Evolutionary conservation across 2,888 invertebrate genomes (phyloP).

Genomic region (Caenorhabditis sp.): DNA sequence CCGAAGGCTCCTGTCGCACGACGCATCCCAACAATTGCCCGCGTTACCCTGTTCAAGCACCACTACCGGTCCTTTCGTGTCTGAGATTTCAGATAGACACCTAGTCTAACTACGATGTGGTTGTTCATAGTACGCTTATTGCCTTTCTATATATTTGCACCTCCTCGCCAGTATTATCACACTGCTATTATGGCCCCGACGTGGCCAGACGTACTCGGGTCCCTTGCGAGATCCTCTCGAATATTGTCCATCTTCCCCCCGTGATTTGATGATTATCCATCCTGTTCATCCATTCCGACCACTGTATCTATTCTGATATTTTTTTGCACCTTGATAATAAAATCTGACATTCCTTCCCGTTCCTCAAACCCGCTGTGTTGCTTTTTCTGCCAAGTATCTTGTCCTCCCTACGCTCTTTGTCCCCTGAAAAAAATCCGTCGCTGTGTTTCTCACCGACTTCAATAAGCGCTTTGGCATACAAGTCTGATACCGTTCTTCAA

Average conservation of each 20-base stretch:
- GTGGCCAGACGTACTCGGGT: slow-evolving; percentile 19
- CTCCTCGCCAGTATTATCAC: slow-evolving; percentile 29
- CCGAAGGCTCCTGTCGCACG: neutral
- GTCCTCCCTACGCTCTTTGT: neutral
- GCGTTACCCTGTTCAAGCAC: slow-evolving; percentile 46
- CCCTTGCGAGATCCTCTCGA: slow-evolving; percentile 7
- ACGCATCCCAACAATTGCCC: slow-evolving; percentile 29
- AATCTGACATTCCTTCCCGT: neutral
- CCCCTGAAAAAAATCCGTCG: neutral
- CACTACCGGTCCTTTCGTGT: slow-evolving; percentile 24
- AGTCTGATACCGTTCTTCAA: slow-evolving; percentile 22
- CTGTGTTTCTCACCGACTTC: slow-evolving; percentile 5
- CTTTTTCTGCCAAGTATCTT: slow-evolving; percentile 4
- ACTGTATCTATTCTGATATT: slow-evolving; percentile 14
- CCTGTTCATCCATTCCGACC: slow-evolving; percentile 17
- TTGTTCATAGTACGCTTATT: slow-evolving; percentile 15
- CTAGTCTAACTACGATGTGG: slow-evolving; percentile 12
- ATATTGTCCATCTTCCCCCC: neutral
- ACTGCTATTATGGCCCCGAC: neutral
- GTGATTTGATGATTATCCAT: slow-evolving; percentile 14
- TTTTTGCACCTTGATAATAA: slow-evolving; percentile 4
- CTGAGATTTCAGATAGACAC: neutral
- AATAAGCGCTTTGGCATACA: slow-evolving; percentile 18
- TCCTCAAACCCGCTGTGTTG: neutral
- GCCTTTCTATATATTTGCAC: slow-evolving; percentile 28